Conservation (phyloP, 2,888 invertebrate genomes). For the Drosophila barbarae region DNA sequence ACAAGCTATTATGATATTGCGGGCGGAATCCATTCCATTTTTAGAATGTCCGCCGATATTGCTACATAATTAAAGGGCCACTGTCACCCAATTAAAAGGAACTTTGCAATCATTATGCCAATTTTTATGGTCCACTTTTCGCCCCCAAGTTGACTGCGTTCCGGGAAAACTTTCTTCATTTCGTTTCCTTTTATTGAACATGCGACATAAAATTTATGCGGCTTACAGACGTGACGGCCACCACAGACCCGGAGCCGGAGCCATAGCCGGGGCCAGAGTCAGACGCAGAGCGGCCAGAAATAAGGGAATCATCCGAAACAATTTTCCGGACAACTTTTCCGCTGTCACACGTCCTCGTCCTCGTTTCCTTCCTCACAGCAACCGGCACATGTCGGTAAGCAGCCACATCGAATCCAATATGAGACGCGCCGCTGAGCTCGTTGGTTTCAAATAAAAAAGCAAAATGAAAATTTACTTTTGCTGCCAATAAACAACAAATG, state of each 20-base stretch:
- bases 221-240: conserved; percentile 62
- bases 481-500: conserved; percentile 69
- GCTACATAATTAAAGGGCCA: conserved; percentile 35
- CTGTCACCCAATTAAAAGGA: conserved; percentile 47
- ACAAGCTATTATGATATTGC: conserved; percentile 13
- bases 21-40: background rate
- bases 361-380: conserved; percentile 7
- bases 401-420: conserved; percentile 67
- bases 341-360: conserved; percentile 22
- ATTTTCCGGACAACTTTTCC: conserved; percentile 33
- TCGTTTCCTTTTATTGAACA: conserved; percentile 45
- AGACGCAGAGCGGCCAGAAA: background rate
- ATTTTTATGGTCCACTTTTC: conserved; percentile 41
- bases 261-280: background rate
- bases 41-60: background rate
- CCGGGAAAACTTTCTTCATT: conserved; percentile 44
- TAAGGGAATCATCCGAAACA: conserved; percentile 34
- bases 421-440: conserved; percentile 33
- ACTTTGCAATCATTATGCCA: conserved; percentile 48
- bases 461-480: conserved; percentile 70
- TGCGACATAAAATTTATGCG: conserved; percentile 54
- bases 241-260: background rate
- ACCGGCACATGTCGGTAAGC: conserved; percentile 35
- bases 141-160: conserved; percentile 1
- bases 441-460: conserved; percentile 55